Base-by-base conservation (phyloP, 2,797 vertebrate genomes). In the Natrix natrix region DNA sequence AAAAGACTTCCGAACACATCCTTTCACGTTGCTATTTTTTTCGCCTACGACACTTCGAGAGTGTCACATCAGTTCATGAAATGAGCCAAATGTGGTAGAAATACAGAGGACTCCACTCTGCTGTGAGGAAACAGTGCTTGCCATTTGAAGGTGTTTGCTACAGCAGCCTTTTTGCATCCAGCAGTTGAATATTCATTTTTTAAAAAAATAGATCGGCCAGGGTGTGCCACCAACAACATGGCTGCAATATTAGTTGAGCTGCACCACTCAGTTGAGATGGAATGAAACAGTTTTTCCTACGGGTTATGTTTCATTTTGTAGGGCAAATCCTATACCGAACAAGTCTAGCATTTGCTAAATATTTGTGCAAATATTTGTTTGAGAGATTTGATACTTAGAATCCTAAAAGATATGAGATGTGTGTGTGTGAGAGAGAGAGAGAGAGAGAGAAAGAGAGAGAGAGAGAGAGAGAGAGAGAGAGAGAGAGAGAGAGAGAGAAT, bases 11-110 rank as follows among this genome's bases (percentile, higher is more conserved):
- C 96, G 96, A 94, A 95, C 95, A 93, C 96, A 95, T 96, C 89
- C 93, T 97, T 96, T 96, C 96, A 95, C 92, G 94, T 95, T 96
- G 95, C 96, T 96, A 95, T 97, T 97, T 95, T 97, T 5, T 96
- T 7, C 96, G 32, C 66, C 8, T 5, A 17, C 95, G 94, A 96
- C 95, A 96, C 96, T 96, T 96, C 93, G 96, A 97, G 94, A 96
- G 95, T 96, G 96, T 92, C n/a, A 55, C 48, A 22, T 61, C 95
- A 96, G 96, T 95, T 96, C 94, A 94, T 91, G 94, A 90, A 96
- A 96, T 95, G 96, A 97, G 95, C 95, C 95, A 96, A 97, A 95
- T 96, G 96, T 95, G 94, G 95, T 10, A 83, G n/a, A 92, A 97
- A 96, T 95, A 95, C 95, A 95, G 94, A 95, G 95, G 95, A 94